These are phyloP conservation scores for Dryomyza anilis DNA, from an alignment of 2,888 invertebrate genomes.

Conservation along the genomic window DNA sequence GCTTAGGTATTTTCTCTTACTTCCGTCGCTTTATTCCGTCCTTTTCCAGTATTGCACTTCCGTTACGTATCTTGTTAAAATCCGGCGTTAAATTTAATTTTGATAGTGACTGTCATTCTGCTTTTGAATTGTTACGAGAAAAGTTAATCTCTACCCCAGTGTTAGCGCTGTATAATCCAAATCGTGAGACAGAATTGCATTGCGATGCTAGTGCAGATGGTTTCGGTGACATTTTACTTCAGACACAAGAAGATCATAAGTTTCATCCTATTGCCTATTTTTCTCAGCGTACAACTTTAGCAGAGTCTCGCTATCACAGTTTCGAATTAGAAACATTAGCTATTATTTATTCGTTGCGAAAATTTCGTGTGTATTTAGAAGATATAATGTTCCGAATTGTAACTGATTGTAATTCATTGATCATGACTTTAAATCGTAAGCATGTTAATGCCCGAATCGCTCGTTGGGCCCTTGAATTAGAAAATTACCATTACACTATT, in stretches of 20 bases:
- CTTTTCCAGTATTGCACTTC: conserved; percentile 5
- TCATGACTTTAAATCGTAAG: conserved; percentile 38
- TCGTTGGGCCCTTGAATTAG: conserved; percentile 42
- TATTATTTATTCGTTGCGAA: conserved; percentile 34
- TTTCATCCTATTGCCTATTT: conserved; percentile 27
- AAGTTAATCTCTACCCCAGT: conserved; percentile 22
- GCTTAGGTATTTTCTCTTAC: conserved; percentile 18
- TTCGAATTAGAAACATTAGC: conserved; percentile 49
- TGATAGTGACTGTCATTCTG: background rate
- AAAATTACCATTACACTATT: conserved; percentile 32
- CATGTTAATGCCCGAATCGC: conserved; percentile 38
- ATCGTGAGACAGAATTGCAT: conserved; percentile 19
- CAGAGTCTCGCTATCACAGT: conserved; percentile 41
- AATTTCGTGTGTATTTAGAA: conserved; percentile 23
- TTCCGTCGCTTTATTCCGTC: conserved; percentile 12
- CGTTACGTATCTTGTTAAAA: conserved; percentile 10
- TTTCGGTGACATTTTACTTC: conserved; percentile 28
- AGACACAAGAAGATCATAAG: conserved; percentile 22
- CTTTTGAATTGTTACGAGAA: conserved; percentile 23
- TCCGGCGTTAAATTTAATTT: conserved; percentile 17
- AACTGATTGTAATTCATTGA: conserved; percentile 32
- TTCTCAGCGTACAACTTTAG: background rate
- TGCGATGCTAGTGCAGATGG: conserved; percentile 29
- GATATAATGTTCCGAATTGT: conserved; percentile 29
- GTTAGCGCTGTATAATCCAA: conserved; percentile 22